phyloP scores from a whole-genome alignment of 2,888 invertebrate species.

The Tridacna gigas region DNA sequence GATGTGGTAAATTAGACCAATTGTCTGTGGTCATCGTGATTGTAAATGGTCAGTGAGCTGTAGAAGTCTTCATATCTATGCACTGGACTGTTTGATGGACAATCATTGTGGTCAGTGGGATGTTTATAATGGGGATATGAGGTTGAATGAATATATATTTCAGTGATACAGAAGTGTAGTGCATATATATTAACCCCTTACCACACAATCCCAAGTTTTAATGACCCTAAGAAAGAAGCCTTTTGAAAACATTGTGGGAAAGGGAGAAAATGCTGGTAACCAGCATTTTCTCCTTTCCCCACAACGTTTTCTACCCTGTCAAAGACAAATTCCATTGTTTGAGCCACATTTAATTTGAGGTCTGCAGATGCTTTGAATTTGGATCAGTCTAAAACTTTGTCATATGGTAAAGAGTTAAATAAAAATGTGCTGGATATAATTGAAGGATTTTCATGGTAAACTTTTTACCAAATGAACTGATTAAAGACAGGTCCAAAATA shows the following conservation, averaged over 20 bases:
- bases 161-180: not conserved
- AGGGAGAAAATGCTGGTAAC: not conserved
- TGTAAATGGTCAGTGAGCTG: not conserved
- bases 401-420: too few species aligned
- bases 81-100: constrained; percentile 7
- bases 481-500: too few species aligned
- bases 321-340: too few species aligned
- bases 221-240: not conserved
- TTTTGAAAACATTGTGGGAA: constrained; percentile 4
- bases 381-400: too few species aligned
- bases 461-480: too few species aligned
- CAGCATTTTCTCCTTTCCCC: not conserved
- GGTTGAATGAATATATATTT: not conserved
- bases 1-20: constrained; percentile 1
- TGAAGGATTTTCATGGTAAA: too few species aligned
- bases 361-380: too few species aligned
- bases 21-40: not conserved
- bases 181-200: not conserved
- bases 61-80: not conserved
- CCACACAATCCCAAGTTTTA: not conserved
- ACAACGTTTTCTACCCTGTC: too few species aligned
- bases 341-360: too few species aligned
- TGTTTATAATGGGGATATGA: constrained; percentile 12
- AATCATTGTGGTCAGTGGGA: not conserved
- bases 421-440: too few species aligned